Percentiles rank a stretch among this genome's conserved stretches.
phyloP scores from a whole-genome alignment of 2,888 invertebrate species.

The Arrhopalites spinosus region DNA sequence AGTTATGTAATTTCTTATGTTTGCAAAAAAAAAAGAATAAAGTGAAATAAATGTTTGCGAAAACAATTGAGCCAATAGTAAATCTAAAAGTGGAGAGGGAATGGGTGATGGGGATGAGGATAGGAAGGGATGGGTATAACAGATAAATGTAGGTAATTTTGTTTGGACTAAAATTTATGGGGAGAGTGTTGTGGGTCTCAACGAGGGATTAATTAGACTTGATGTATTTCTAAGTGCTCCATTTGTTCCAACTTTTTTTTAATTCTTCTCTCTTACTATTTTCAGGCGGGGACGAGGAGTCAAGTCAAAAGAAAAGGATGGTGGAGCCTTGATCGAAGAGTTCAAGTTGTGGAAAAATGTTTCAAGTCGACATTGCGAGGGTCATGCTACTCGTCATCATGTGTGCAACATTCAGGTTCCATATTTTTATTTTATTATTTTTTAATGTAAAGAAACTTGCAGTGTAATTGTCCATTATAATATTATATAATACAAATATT shows the following conservation, averaged over 20 bases:
- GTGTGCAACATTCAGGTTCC: constrained; percentile 79
- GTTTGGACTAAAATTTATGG: too few species aligned
- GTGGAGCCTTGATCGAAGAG: constrained; percentile 39
- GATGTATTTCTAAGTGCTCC: background rate
- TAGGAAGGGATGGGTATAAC: too few species aligned
- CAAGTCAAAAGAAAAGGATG: constrained; percentile 41
- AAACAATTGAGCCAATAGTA: too few species aligned
- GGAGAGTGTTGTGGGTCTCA: background rate
- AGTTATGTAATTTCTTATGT: too few species aligned
- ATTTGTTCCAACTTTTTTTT: background rate
- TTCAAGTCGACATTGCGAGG: constrained; percentile 67
- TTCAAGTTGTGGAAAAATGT: constrained; percentile 52
- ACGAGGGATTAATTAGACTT: constrained; percentile 9
- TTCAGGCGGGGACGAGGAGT: constrained; percentile 22
- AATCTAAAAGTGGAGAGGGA: too few species aligned
- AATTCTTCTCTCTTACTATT: too few species aligned
- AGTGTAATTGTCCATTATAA: background rate
- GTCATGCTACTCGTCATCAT: constrained; percentile 76
- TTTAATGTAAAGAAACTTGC: background rate
- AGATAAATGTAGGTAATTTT: too few species aligned
- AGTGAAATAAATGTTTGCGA: too few species aligned
- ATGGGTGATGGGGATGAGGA: too few species aligned
- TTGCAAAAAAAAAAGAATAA: too few species aligned
- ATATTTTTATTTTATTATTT: background rate
- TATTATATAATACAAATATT: background rate